A percentile compares a stretch with the other conserved stretches of the same genome.
These are phyloP conservation scores for Parnassius smintheus DNA, from an alignment of 2,888 invertebrate genomes.

Conservation along the genomic window DNA sequence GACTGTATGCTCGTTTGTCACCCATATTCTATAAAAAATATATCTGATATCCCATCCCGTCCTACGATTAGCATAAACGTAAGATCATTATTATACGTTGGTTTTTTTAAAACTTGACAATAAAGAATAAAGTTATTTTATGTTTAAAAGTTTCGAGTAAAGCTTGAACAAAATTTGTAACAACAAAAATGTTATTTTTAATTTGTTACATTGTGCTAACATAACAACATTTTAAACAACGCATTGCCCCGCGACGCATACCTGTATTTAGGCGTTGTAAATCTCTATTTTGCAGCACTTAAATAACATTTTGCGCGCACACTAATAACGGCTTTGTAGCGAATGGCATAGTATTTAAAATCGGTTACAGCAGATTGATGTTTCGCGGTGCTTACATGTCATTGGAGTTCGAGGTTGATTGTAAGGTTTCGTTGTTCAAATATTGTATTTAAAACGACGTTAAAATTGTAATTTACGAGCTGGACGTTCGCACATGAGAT, in stretches of 20 bases:
- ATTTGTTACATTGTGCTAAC: constrained; percentile 21
- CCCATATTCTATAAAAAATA: no score
- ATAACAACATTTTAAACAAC: constrained; percentile 14
- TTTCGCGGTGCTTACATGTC: constrained; percentile 4
- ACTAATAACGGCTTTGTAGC: constrained; percentile 13
- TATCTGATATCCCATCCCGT: no score
- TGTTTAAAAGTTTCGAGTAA: no score
- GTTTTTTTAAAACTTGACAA: no score
- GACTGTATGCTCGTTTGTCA: no score
- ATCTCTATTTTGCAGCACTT: constrained; percentile 23
- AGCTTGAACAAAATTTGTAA: no score
- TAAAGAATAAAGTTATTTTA: no score
- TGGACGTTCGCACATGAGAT: constrained; percentile 23
- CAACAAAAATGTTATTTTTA: not conserved
- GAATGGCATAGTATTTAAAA: not conserved
- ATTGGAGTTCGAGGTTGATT: constrained; percentile 15
- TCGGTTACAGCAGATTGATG: not conserved
- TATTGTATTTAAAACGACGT: constrained; percentile 27
- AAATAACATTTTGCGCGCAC: not conserved
- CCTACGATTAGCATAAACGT: no score
- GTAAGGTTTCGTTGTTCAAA: constrained; percentile 23
- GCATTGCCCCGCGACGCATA: constrained; percentile 21
- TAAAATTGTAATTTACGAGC: constrained; percentile 26
- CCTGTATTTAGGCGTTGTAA: constrained; percentile 34
- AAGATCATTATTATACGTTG: no score